Base-by-base conservation (phyloP, 2,888 invertebrate genomes). In the Physocephala rufipes region DNA sequence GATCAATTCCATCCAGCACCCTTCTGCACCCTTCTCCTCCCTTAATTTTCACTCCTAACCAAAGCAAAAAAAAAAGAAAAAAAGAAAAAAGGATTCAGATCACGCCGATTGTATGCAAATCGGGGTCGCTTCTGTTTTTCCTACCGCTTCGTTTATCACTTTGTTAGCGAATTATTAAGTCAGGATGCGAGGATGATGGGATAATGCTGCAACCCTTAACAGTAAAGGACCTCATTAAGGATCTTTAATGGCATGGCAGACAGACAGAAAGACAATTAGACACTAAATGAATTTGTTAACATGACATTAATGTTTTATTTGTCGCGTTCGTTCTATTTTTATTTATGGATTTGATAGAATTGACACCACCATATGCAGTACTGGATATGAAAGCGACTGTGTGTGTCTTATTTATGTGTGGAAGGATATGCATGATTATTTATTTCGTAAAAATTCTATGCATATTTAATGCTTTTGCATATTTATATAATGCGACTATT, bases 291-390 rank as follows among this genome's bases (percentile, higher is more conserved):
- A 72, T 76, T 73, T 76, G 75, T 76, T 76, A 76, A 76, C 74
- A 74, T 76, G 76, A 75, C 76, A 71, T 73, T 76, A 75, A 76
- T 75, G 73, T 65, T 53, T n/a, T n/a, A n/a, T n/a, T n/a, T n/a
- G n/a, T n/a, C n/a, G n/a, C n/a, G n/a, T n/a, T n/a, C n/a, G 65
- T 62, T 45, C 13, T 16, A n/a, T 36, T 36, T 7, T 36, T 36
- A 36, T 36, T 36, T 36, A 36, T 47, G 51, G 36, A 1, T 15
- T 21, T 16, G 49, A 51, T 68, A n/a, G n/a, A n/a, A 68, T 68
- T 61, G 49, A 49, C 51, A 58, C 26, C 49, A 19, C 7, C 49
- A n/a, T 19, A 19, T 4, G 3, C 49, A 12, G 45, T 45, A n/a
- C n/a, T n/a, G 36, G 4, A 36, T 36, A 36, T 36, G 9, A 36